Conservation (phyloP, 1,140 invertebrate genomes). For the Lucilia cuprina region DNA sequence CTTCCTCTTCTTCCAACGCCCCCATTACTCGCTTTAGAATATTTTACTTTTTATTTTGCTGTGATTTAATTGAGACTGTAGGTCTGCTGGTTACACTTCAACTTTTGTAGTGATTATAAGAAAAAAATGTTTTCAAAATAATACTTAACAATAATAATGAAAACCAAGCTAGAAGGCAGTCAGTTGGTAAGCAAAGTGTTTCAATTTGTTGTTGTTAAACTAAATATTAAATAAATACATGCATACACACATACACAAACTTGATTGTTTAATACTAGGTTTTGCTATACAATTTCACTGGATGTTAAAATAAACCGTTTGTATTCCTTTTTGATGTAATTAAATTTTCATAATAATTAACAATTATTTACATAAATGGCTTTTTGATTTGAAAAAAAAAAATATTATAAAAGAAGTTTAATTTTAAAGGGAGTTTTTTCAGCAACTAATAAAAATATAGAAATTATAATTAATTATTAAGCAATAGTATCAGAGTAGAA, state of each 20-base stretch:
- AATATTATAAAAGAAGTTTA: neutral
- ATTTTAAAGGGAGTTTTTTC: neutral
- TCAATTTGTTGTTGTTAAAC: neutral
- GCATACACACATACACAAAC: neutral
- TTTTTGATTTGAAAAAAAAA: neutral
- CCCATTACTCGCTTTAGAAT: neutral
- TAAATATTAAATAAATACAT: too few species aligned
- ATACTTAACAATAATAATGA: neutral
- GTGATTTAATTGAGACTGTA: neutral
- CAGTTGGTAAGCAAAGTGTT: neutral
- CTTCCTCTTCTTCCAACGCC: neutral
- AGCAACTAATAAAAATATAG: neutral
- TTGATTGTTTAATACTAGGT: neutral
- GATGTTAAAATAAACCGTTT: too few species aligned
- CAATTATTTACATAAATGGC: neutral
- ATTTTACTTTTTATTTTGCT: neutral
- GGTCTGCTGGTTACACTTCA: neutral
- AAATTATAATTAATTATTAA: too few species aligned
- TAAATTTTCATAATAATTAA: constrained; percentile 4
- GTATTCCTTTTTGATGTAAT: neutral
- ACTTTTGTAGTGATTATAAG: neutral
- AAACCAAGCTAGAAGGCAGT: neutral
- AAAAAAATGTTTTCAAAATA: neutral
- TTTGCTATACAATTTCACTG: neutral
- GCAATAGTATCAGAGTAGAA: too few species aligned